These are phyloP conservation scores for Ceratosolen solmsi DNA, from an alignment of 1,140 invertebrate genomes.

Conservation along the genomic window DNA sequence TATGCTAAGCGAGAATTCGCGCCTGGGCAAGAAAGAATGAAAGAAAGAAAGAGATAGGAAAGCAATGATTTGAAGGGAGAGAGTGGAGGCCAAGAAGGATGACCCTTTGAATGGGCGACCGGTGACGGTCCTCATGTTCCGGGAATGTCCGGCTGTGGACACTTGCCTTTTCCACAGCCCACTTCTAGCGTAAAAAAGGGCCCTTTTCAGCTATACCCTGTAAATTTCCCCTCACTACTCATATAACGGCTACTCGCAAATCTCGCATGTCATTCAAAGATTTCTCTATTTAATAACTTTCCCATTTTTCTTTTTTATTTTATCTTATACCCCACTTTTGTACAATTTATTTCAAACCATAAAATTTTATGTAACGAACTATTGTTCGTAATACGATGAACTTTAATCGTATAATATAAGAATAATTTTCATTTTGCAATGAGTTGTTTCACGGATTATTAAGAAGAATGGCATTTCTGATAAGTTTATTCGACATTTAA, in stretches of 20 bases:
- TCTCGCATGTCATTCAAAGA: no score
- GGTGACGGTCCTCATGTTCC: slow-evolving; percentile 58
- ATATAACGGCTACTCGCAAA: slow-evolving; percentile 46
- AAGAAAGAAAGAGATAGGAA: slow-evolving; percentile 12
- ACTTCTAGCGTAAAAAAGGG: neutral
- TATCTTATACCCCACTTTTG: no score
- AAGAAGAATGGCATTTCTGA: no score
- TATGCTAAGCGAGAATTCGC: slow-evolving; percentile 70
- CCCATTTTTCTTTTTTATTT: neutral
- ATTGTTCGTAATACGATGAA: no score
- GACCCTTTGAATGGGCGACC: slow-evolving; percentile 63
- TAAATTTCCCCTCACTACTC: slow-evolving; percentile 4
- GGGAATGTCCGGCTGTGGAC: slow-evolving; percentile 57
- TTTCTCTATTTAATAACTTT: no score
- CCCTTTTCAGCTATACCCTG: neutral
- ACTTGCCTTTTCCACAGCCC: slow-evolving; percentile 26
- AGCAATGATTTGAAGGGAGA: neutral
- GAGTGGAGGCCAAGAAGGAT: slow-evolving; percentile 59
- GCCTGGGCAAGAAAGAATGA: neutral
- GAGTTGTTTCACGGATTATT: no score
- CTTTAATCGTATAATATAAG: no score
- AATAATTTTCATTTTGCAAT: no score
- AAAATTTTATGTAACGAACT: no score
- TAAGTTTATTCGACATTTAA: no score
- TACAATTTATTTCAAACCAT: no score